A percentile compares a stretch with the other conserved stretches of the same genome.
These are phyloP conservation scores for Andrena cerasifolii DNA, from an alignment of 1,140 invertebrate genomes.

Conservation along the genomic window DNA sequence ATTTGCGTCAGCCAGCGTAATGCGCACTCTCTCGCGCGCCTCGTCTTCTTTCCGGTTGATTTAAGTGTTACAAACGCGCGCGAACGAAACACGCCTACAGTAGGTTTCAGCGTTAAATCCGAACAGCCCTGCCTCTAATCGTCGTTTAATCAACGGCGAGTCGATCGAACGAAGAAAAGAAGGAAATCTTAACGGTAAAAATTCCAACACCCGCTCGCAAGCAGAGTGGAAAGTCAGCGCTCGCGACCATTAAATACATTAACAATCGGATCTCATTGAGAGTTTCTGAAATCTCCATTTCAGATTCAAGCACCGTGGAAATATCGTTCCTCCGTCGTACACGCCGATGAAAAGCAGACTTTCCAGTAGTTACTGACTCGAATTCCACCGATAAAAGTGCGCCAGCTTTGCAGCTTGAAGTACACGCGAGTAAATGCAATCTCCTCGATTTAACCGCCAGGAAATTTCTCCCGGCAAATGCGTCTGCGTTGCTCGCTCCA, in stretches of 20 bases:
- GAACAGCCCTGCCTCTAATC: background rate
- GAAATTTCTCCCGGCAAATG: background rate
- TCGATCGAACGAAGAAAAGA: background rate
- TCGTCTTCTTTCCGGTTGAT: conserved; percentile 18
- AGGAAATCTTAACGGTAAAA: too few species aligned
- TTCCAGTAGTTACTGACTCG: background rate
- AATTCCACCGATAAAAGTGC: too few species aligned
- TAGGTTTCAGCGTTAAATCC: conserved; percentile 17
- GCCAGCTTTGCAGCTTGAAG: too few species aligned
- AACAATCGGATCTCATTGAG: background rate
- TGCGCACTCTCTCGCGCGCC: background rate
- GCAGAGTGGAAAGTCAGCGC: too few species aligned
- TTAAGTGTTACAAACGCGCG: conserved; percentile 1
- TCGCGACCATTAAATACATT: background rate
- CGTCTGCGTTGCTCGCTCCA: background rate
- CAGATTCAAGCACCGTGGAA: background rate
- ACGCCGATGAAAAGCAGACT: background rate
- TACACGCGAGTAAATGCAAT: too few species aligned
- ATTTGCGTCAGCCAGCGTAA: conserved; percentile 37
- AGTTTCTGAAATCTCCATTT: background rate
- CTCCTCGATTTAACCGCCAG: too few species aligned
- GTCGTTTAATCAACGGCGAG: background rate
- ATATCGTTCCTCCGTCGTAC: background rate
- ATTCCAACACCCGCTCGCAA: too few species aligned
- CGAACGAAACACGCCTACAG: background rate